These are phyloP conservation scores for Dolichotis patagonum DNA, from an alignment of 2,113 vertebrate genomes.

Conservation along the genomic window DNA sequence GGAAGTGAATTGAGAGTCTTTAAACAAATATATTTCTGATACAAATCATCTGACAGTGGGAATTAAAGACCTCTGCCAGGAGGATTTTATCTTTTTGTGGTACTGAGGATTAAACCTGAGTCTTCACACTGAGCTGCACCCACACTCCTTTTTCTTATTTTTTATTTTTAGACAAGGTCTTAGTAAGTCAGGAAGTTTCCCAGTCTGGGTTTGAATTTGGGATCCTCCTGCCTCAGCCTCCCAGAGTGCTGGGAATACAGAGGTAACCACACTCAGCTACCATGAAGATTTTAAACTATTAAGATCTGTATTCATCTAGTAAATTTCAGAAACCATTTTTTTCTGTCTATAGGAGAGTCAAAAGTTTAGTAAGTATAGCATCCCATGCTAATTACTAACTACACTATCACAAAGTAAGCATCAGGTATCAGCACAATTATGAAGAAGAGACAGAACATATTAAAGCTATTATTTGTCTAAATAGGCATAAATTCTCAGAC, in stretches of 20 bases:
- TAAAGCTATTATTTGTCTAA: constrained; percentile 39
- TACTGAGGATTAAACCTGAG: not conserved
- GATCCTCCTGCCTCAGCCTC: not conserved
- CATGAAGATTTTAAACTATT: constrained; percentile 12
- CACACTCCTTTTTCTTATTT: not conserved
- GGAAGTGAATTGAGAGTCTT: constrained; percentile 20
- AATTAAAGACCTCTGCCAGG: constrained; percentile 9
- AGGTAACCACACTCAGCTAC: not conserved
- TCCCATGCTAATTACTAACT: constrained; percentile 8
- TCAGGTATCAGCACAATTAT: constrained; percentile 27
- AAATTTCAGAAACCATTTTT: constrained; percentile 40
- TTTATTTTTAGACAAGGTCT: not conserved
- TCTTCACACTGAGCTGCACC: not conserved
- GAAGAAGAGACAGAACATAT: not conserved
- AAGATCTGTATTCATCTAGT: constrained; percentile 43
- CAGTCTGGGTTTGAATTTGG: not conserved
- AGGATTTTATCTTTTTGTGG: not conserved
- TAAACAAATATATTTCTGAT: constrained; percentile 36
- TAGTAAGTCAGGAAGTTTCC: not conserved
- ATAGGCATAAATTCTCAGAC: not conserved
- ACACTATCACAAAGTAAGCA: not conserved
- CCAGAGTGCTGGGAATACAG: not conserved
- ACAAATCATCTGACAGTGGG: not conserved
- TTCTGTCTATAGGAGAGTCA: constrained; percentile 4
- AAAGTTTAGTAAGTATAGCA: not conserved